phyloP scores from a whole-genome alignment of 2,113 vertebrate species.

The Nycticebus coucang region DNA sequence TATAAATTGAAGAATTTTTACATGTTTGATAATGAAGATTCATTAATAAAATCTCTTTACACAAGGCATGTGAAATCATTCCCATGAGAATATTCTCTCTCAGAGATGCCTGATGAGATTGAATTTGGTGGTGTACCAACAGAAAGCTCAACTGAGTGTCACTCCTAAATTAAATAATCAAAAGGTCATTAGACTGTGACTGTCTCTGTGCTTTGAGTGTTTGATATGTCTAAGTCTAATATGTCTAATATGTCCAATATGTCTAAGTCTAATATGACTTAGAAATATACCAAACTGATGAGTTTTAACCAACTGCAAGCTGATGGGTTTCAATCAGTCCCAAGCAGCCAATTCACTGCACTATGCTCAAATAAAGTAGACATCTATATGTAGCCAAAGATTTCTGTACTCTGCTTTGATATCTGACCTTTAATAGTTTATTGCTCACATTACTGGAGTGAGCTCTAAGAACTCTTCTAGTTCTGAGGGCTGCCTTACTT shows the following conservation, averaged over 20 bases:
- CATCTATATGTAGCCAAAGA: rapidly evolving
- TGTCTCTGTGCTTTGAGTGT: background rate
- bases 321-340: rapidly evolving
- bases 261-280: no score
- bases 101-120: background rate
- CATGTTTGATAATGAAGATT: background rate
- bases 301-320: background rate
- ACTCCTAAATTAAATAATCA: background rate
- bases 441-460: background rate
- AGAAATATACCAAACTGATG: background rate
- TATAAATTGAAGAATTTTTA: background rate
- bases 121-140: background rate
- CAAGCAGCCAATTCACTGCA: background rate
- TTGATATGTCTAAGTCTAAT: no score
- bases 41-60: background rate
- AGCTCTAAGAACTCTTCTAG: background rate
- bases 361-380: background rate
- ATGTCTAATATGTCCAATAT: no score
- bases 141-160: background rate
- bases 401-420: background rate
- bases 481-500: background rate
- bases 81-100: background rate
- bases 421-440: background rate
- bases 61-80: rapidly evolving
- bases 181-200: background rate